These are phyloP conservation scores for Zele albiditarsus DNA, from an alignment of 2,888 invertebrate genomes.

Conservation along the genomic window DNA sequence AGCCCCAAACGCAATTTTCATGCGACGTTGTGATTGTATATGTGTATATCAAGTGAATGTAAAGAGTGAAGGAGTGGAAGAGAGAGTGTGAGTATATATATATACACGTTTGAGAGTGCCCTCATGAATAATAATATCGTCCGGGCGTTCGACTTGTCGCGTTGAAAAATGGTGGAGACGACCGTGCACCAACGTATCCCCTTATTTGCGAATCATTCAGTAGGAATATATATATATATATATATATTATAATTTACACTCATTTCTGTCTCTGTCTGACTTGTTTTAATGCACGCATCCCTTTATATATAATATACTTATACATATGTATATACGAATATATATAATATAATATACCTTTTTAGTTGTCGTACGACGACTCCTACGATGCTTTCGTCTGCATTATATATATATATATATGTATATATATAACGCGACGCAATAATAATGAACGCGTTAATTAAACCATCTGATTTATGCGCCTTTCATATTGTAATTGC, in stretches of 20 bases:
- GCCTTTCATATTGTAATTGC: conserved; percentile 73
- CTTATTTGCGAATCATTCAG: conserved; percentile 28
- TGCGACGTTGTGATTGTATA: background rate
- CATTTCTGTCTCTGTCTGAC: background rate
- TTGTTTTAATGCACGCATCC: background rate
- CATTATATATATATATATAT: conserved; percentile 53
- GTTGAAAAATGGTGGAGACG: conserved; percentile 29
- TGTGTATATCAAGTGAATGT: background rate
- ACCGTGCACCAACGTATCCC: background rate
- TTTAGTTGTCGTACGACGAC: conserved; percentile 2
- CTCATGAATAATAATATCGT: conserved; percentile 34
- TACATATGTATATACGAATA: background rate
- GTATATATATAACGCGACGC: conserved; percentile 44
- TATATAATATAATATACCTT: background rate
- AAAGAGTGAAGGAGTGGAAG: background rate
- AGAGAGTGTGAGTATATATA: background rate
- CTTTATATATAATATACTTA: conserved; percentile 14
- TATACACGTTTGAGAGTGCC: conserved; percentile 18
- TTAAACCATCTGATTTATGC: conserved; percentile 71
- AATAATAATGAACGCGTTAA: conserved; percentile 72
- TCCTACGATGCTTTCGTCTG: conserved; percentile 25
- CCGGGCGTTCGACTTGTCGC: conserved; percentile 27
- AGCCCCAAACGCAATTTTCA: conserved; percentile 1
- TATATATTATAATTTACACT: conserved; percentile 25
- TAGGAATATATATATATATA: background rate